A percentile compares a stretch with the other conserved stretches of the same genome.
These are phyloP conservation scores for Helicoverpa zea DNA, from an alignment of 1,140 invertebrate species.

Conservation along the genomic window DNA sequence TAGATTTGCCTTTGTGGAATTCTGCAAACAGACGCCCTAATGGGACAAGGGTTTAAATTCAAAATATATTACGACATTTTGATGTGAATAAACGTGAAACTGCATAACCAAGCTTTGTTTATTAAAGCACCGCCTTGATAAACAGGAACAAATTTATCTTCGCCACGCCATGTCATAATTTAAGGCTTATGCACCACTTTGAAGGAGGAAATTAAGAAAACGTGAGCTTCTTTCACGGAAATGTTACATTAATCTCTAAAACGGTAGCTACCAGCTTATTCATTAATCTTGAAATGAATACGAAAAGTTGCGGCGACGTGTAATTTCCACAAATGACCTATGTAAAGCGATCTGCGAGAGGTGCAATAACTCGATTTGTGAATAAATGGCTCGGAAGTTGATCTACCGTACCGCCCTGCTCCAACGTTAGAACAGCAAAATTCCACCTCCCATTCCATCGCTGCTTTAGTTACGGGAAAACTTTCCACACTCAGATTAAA, in stretches of 20 bases:
- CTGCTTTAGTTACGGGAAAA: slow-evolving; percentile 68
- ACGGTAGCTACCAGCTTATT: slow-evolving; percentile 10
- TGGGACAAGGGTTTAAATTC: slow-evolving; percentile 74
- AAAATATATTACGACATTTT: slow-evolving; percentile 67
- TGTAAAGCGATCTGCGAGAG: slow-evolving; percentile 82
- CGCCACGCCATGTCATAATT: slow-evolving; percentile 62
- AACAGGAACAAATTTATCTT: slow-evolving; percentile 62
- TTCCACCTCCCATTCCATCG: slow-evolving; percentile 69
- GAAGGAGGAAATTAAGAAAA: slow-evolving; percentile 65
- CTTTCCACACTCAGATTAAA: slow-evolving; percentile 66
- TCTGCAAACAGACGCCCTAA: slow-evolving; percentile 72
- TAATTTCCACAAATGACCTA: slow-evolving; percentile 84
- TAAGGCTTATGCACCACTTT: slow-evolving; percentile 60
- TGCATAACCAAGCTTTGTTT: slow-evolving; percentile 57
- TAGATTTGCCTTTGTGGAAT: slow-evolving; percentile 82
- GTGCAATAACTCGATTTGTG: slow-evolving; percentile 85
- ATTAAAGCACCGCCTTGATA: slow-evolving; percentile 58
- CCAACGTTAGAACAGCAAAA: slow-evolving; percentile 66
- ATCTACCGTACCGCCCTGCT: slow-evolving; percentile 72
- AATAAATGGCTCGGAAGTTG: slow-evolving; percentile 85
- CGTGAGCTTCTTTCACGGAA: slow-evolving; percentile 56
- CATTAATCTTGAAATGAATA: slow-evolving; percentile 51
- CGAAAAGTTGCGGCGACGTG: slow-evolving; percentile 60
- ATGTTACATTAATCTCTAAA: slow-evolving; percentile 58
- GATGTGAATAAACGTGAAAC: slow-evolving; percentile 58